phyloP scores from a whole-genome alignment of 2,888 invertebrate species.

The Hirtodrosophila alboralis region DNA sequence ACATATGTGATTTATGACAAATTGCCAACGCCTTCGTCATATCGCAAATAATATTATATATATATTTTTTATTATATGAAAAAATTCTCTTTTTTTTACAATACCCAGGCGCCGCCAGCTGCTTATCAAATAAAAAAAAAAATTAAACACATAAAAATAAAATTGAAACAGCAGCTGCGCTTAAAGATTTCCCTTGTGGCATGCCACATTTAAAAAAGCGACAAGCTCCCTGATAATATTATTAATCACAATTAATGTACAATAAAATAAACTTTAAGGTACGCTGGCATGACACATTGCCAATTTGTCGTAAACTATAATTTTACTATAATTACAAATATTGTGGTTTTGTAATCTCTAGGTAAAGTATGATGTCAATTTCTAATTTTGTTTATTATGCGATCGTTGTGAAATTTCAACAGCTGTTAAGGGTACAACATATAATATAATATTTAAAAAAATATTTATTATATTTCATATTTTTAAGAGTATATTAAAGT shows the following conservation, averaged over 20 bases:
- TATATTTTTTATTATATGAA: not conserved
- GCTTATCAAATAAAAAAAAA: slow-evolving; percentile 39
- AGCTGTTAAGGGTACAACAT: no score
- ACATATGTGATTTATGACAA: slow-evolving; percentile 44
- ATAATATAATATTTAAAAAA: no score
- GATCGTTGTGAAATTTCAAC: no score
- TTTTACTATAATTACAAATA: no score
- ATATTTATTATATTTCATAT: no score
- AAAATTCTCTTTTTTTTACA: slow-evolving; percentile 11
- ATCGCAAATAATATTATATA: slow-evolving; percentile 18
- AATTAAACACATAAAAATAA: slow-evolving; percentile 9
- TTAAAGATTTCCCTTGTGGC: slow-evolving; percentile 46
- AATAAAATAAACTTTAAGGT: no score
- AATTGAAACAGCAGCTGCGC: slow-evolving; percentile 29
- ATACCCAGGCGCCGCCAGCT: slow-evolving; percentile 23
- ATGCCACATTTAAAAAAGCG: slow-evolving; percentile 20
- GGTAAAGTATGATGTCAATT: no score
- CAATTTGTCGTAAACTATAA: no score
- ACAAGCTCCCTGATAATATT: not conserved
- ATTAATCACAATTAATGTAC: no score
- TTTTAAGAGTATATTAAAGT: no score
- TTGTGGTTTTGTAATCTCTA: no score
- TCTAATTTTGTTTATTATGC: no score
- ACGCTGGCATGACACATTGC: not conserved
- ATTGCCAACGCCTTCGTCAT: slow-evolving; percentile 24